Evolutionary conservation across 2,113 vertebrate genomes (phyloP), one percentile per base, ranked within the genome.

Genomic region (Dasyornis broadbenti): DNA sequence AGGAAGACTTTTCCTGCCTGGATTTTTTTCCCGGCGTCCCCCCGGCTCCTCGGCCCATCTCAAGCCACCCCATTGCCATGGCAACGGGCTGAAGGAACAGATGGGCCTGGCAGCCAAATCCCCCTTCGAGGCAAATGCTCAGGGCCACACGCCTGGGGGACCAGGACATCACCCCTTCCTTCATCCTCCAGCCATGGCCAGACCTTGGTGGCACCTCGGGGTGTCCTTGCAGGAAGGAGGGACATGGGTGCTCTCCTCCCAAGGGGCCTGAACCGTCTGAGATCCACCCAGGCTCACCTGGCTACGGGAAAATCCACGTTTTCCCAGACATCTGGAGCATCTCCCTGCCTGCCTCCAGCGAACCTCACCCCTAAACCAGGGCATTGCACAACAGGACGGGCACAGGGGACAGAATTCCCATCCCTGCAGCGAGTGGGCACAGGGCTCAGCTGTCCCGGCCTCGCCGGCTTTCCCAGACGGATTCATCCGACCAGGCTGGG

Each of bases 51-150:
- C 95, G 92, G 94, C 97, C 96, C 97, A 85, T 97, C 97, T 96
- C 93, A 97, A 98, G 97, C 97, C 97, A 96, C 96, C 97, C 96
- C 10, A 35, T 98, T n/a, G 2, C 95, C 96, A 97, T 95, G 96
- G 97, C 97, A 95, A 98, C 92, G 44, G 97, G 97, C 92, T 39
- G 49, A 92, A 53, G 94, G 97, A 98, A 96, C 98, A 98, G 98
- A 98, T 98, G 98, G 97, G 91, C 94, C 97, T 59, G 94, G 96
- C 61, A 94, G 95, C 92, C 95, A 96, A 96, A 97, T 97, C 97
- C 97, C 96, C 90, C 78, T 56, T 86, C 12, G 37, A 96, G 91
- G 96, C 66, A 42, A 86, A 89, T 19, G 7, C 39, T 7, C n/a
- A 8, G 90, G 86, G 86, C 45, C 59, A 33, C 57, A 1, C 1